Evolutionary conservation across 2,888 invertebrate genomes (phyloP), one percentile per base, ranked within the genome.

Genomic region (Plebejus melissa): DNA sequence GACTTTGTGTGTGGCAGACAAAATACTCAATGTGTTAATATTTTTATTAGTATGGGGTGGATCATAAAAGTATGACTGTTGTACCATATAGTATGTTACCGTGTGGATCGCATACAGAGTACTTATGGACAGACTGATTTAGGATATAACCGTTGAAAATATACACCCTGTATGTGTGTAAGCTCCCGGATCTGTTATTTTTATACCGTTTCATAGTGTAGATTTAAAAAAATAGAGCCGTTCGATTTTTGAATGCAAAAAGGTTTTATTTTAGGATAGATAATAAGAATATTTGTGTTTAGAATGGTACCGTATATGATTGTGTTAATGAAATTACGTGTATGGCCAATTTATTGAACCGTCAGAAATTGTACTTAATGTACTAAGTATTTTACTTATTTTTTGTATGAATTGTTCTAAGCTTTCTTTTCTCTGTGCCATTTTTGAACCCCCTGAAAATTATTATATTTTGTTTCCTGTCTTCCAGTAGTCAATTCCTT

Each of bases 401-500:
- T 69, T 58, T 22, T 58, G 22, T 58, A 22, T 22, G 6, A 58
- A 58, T 13, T 7, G 7, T 58, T 22, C 22, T 22, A 58, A n/a
- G 4, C 28, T 36, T 13, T 11, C 41, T n/a, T 71, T 46, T 11
- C 5, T 6, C 46, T 41, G 16, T 70, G 9, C 1, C 70, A 46
- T 46, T 7, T 36, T 58, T 16, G 16, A 32, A 65, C 57, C 38
- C 70, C 22, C 13, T 75, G 22, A 32, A 54, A 72, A 54, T 54
- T 54, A 9, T 70, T 78, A 84, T 22, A 22, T 22, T 87, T 87
- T 84, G 83, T 86, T 89, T 88, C 84, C 86, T 82, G 93, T 93
- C 93, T 93, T 93, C 93, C 93, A 91, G 84, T 80, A 76, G 91
- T 93, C 93, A 93, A 92, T 93, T 91, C 90, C 92, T 92, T 92